Percentiles rank a stretch among this genome's conserved stretches.
Conservation (phyloP, 1,140 invertebrate genomes). For the Wasmannia auropunctata region DNA sequence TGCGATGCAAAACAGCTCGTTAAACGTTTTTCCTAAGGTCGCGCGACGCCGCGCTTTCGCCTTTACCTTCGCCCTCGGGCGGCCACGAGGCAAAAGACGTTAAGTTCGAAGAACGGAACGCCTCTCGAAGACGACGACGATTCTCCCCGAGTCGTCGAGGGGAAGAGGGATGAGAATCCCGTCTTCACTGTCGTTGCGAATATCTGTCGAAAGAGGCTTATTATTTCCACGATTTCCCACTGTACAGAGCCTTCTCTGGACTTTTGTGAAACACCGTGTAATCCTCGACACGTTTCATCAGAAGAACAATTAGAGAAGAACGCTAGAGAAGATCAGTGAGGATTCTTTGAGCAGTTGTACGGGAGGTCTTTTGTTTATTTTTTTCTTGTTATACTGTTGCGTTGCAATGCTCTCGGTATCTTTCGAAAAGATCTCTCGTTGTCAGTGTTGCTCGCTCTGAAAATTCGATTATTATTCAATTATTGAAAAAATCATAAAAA, state of each 20-base stretch:
- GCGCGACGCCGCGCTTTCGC: constrained; percentile 68
- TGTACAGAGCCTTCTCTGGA: not conserved
- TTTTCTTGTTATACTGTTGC: not conserved
- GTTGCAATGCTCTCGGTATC: not conserved
- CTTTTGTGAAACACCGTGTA: constrained; percentile 43
- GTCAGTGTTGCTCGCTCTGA: not conserved
- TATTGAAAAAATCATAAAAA: not conserved
- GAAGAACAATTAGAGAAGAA: constrained; percentile 60
- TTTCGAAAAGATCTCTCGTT: not conserved
- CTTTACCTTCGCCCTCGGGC: constrained; percentile 59
- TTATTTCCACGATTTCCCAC: constrained; percentile 69
- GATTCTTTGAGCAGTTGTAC: not conserved
- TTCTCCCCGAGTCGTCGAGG: constrained; percentile 9
- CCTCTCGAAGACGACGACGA: constrained; percentile 14
- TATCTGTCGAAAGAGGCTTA: constrained; percentile 54
- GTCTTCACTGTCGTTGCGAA: constrained; percentile 21
- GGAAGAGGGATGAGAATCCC: not conserved
- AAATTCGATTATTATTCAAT: not conserved
- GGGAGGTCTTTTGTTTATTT: constrained; percentile 13
- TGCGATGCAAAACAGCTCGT: constrained; percentile 83
- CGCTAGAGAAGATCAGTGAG: not conserved
- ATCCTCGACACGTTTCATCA: constrained; percentile 70
- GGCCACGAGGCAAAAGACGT: constrained; percentile 58
- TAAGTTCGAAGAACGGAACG: constrained; percentile 20
- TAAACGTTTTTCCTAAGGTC: constrained; percentile 76